Evolutionary conservation across 2,888 invertebrate genomes (phyloP).

Genomic region (Rhabditoides inermis): DNA sequence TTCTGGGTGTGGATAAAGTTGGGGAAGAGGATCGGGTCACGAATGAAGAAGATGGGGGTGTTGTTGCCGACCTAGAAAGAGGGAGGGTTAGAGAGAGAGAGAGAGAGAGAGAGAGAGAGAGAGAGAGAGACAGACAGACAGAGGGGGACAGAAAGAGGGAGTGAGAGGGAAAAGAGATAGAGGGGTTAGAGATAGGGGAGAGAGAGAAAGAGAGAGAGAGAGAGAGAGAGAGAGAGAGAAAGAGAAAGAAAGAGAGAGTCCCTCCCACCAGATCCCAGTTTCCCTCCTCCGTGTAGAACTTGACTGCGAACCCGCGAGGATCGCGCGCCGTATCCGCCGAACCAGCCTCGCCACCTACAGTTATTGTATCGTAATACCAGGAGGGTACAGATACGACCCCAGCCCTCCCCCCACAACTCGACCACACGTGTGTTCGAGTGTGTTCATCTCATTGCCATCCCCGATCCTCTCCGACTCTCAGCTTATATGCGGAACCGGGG

Average conservation of each 20-base stretch:
- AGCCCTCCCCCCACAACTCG: too few relatives aligned
- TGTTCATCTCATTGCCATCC: background rate
- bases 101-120: background rate
- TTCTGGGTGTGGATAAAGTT: slow-evolving; percentile 93
- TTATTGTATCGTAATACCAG: background rate
- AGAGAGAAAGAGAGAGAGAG: too few relatives aligned
- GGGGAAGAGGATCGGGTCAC: slow-evolving; percentile 66
- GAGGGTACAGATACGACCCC: background rate
- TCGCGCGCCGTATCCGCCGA: slow-evolving; percentile 58
- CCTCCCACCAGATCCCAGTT: slow-evolving; percentile 56
- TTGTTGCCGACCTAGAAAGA: slow-evolving; percentile 52
- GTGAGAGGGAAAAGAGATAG: background rate
- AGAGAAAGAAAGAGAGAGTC: background rate
- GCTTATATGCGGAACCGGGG: too few relatives aligned
- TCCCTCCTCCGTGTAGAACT: slow-evolving; percentile 58
- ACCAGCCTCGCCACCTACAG: slow-evolving; percentile 56
- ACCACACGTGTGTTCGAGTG: too few relatives aligned
- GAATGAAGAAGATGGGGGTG: slow-evolving; percentile 58
- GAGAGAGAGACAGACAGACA: background rate
- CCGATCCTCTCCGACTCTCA: too few relatives aligned
- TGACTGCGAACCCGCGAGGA: slow-evolving; percentile 57
- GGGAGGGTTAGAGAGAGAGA: background rate
- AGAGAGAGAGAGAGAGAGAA: background rate
- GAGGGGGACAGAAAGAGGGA: background rate
- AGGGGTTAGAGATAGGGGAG: background rate